These are phyloP conservation scores for Xylota segnis DNA, from an alignment of 2,888 invertebrate genomes.

Conservation along the genomic window DNA sequence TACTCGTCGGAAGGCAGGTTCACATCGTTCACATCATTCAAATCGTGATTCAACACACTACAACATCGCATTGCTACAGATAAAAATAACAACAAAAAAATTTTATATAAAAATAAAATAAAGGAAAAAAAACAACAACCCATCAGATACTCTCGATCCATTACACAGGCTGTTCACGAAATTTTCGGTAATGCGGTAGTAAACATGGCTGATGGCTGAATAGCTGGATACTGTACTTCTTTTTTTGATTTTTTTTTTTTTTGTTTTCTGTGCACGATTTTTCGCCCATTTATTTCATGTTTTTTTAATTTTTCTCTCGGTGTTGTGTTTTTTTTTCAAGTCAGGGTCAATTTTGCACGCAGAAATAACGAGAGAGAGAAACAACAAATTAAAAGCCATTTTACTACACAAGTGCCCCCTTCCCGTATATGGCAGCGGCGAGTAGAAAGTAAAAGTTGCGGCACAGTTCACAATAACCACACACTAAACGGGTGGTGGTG, in stretches of 20 bases:
- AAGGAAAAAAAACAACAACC: constrained; percentile 41
- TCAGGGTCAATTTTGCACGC: constrained; percentile 73
- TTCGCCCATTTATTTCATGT: constrained; percentile 45
- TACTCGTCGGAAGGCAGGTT: constrained; percentile 71
- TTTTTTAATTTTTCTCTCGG: constrained; percentile 28
- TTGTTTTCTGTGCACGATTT: constrained; percentile 69
- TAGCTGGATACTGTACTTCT: constrained; percentile 35
- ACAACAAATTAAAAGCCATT: constrained; percentile 33
- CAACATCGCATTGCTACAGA: constrained; percentile 29
- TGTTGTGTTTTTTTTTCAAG: constrained; percentile 32
- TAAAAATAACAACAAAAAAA: constrained; percentile 58
- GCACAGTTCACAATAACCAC: constrained; percentile 37
- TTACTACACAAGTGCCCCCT: constrained; percentile 58
- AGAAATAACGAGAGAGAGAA: constrained; percentile 28
- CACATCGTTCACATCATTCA: constrained; percentile 71
- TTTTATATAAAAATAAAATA: constrained; percentile 35
- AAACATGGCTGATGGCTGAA: constrained; percentile 46
- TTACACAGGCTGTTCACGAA: constrained; percentile 73
- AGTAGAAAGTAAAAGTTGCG: constrained; percentile 72
- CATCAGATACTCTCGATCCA: constrained; percentile 54
- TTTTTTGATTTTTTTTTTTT: constrained; percentile 13
- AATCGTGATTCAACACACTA: constrained; percentile 71
- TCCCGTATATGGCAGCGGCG: background rate
- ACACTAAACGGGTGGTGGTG: background rate
- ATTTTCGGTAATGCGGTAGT: constrained; percentile 76